phyloP scores from a whole-genome alignment of 2,797 vertebrate genomes.

The Clamator glandarius region DNA sequence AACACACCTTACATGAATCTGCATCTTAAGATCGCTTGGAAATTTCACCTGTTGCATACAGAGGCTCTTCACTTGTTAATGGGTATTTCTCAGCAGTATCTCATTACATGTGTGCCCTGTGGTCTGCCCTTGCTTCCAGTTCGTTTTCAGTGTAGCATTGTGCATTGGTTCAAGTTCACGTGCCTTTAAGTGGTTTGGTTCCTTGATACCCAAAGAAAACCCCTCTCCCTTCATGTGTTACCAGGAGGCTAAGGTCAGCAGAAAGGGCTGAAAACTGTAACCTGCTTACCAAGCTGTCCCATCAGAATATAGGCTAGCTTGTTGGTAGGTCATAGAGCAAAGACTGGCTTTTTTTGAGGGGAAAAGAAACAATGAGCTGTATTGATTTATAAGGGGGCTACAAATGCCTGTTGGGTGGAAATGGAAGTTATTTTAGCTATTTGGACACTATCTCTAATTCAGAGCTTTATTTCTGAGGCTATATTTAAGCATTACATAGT shows the following conservation, averaged over 20 bases:
- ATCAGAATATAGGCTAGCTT: neutral
- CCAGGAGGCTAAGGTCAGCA: neutral
- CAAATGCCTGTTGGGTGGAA: neutral
- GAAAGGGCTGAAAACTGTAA: neutral
- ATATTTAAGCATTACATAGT: neutral
- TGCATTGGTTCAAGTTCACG: neutral
- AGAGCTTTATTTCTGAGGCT: neutral
- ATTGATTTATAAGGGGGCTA: neutral
- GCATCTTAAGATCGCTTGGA: conserved; percentile 33
- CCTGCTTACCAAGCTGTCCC: neutral
- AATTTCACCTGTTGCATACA: conserved; percentile 51
- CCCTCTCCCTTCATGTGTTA: conserved; percentile 32
- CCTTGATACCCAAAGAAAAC: neutral
- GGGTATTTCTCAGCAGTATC: conserved; percentile 67
- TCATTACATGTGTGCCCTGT: conserved; percentile 43
- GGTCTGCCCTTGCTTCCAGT: conserved; percentile 44
- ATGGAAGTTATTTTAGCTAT: neutral
- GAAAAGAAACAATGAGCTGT: neutral
- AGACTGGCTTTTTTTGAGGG: neutral
- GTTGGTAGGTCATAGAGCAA: neutral
- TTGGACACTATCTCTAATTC: neutral
- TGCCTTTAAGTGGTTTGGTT: conserved; percentile 25
- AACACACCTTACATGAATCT: neutral
- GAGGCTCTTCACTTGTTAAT: conserved; percentile 52
- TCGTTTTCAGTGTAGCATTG: conserved; percentile 43